Base-by-base conservation (phyloP, 2,797 vertebrate species). In the Eulemur coronatus region DNA sequence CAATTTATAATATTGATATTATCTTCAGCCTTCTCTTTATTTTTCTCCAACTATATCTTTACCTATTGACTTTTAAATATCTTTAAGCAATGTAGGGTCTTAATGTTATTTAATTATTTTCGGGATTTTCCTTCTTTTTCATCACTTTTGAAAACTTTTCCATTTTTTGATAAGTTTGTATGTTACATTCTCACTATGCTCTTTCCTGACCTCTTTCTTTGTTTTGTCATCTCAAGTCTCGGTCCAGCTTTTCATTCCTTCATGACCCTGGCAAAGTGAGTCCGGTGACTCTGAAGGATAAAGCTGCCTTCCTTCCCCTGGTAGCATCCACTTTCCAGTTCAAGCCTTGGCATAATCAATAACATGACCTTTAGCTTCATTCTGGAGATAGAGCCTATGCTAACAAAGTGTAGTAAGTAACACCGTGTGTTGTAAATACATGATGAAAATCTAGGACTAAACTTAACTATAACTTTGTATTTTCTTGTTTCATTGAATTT, bases 161-260 rank as follows among this genome's bases (percentile, higher is more conserved):
- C 17, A 20, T 43, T 50, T 24, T 78, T 78, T 13, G 89, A 4
- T 38, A 50, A 89, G 33, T 35, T 52, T 89, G 52, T 35, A n/a
- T 65, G 70, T 87, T 50, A 52, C 55, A 10, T 75, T 50, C 30
- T 9, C 13, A 61, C 7, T 61, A 38, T 61, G 1, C 15, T 72
- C 57, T 75, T 78, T 18, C 6, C 17, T 24, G 20, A 14, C 67
- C 75, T 7, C 10, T 87, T 55, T 82, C 41, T 35, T 80, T 84
- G 38, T 50, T 91, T 72, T 69, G 33, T 63, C 72, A 72, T 84
- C 48, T 94, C 1, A 72, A 87, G 82, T 95, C 35, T 94, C 67
- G 97, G 55, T 79, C 46, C 89, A 0, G 35, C 59, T 73, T 75
- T 91, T 89, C 94, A 18, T 84, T 94, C 55, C 97, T 94, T 93